These are phyloP conservation scores for Clarias batrachus DNA, from an alignment of 2,113 vertebrate species.

Conservation along the genomic window DNA sequence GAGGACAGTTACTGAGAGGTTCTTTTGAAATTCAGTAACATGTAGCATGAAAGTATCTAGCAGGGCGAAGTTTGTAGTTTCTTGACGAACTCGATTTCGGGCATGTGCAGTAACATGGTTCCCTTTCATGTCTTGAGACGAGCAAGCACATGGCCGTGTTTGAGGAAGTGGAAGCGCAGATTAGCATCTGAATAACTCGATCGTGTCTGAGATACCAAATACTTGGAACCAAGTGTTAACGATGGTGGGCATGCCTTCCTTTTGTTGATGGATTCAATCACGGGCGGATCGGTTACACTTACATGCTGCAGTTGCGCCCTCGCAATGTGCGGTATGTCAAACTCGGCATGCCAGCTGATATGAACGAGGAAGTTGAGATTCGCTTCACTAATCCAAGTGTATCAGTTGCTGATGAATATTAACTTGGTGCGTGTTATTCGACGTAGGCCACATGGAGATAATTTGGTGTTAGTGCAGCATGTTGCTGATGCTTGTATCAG, in stretches of 20 bases:
- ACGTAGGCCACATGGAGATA: not conserved
- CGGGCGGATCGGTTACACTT: not conserved
- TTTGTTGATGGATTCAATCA: not conserved
- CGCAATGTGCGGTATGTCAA: not conserved
- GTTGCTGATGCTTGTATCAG: not conserved
- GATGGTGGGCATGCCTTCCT: not conserved
- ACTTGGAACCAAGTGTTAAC: not conserved
- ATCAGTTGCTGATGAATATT: not conserved
- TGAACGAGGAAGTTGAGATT: no score
- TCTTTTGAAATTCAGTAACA: not conserved
- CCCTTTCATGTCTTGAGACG: not conserved
- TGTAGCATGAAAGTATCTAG: not conserved
- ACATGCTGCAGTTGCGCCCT: not conserved
- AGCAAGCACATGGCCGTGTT: not conserved
- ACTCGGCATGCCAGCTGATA: not conserved
- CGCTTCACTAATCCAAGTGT: not conserved
- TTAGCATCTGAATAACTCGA: not conserved
- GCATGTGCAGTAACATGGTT: not conserved
- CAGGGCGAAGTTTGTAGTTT: constrained; percentile 4
- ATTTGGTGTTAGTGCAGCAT: not conserved
- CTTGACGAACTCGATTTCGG: constrained; percentile 15
- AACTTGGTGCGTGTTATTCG: not conserved
- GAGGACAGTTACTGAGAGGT: not conserved
- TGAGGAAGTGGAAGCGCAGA: not conserved
- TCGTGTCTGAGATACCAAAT: no score